Base-by-base conservation (phyloP, 2,113 vertebrate genomes). In the Labeo rohita region DNA sequence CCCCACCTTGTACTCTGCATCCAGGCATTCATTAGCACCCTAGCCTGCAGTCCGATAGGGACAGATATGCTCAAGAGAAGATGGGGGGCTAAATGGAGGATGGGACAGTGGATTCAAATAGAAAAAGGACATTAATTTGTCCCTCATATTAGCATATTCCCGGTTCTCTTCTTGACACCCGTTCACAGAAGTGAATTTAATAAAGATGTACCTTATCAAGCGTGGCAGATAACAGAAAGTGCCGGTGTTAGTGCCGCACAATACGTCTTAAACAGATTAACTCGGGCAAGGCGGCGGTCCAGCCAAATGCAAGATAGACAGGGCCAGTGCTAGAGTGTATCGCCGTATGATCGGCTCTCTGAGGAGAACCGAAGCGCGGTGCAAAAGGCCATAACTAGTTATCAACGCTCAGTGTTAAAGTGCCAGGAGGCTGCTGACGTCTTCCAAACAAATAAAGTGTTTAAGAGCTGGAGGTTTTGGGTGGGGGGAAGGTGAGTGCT, bases 181-280 rank as follows among this genome's bases (percentile, higher is more conserved):
- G 96, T 96, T 96, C 95, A 96, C 94, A 96, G 95, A 94, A 78
- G 94, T 92, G 95, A 96, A 97, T 98, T 98, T 98, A 97, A 97
- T 98, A 97, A 97, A 98, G 97, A 97, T 96, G 96, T 97, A 96
- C 95, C 96, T 98, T 97, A 98, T 98, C 96, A 96, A 96, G 92
- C 95, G 93, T 90, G 92, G 91, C 96, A 95, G 96, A 96, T 98
- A 97, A 97, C 94, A 95, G 96, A 96, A 97, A 97, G 96, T 96
- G 95, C 95, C 93, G 89, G 94, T 95, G 94, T 95, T 96, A 97
- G 97, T 96, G 94, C 95, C 93, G 90, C 95, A 96, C 96, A 95
- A 94, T 96, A 95, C 96, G 94, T 95, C 96, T 97, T 92, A 96
- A 98, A 95, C 94, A 96, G 95, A 96, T 97, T 97, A 97, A 93